Base-by-base conservation (phyloP, 1,140 invertebrate genomes). In the Drosophila seguyi region DNA sequence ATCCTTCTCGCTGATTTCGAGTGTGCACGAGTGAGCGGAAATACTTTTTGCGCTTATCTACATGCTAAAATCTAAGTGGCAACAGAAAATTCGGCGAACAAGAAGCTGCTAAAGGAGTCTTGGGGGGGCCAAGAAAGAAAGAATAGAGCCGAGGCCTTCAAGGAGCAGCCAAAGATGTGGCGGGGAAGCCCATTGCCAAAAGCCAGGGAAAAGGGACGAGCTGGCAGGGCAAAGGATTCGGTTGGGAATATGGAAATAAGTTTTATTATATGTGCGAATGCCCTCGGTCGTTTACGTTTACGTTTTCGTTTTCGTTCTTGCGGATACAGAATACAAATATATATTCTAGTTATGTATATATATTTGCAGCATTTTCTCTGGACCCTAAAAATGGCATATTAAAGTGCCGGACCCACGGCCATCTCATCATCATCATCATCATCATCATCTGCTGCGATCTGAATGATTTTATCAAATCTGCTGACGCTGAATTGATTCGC, bases 391-490 rank as follows among this genome's bases (percentile, higher is more conserved):
- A 79, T 77, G 83, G 75, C 31, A 84, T 87, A 87, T 88, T 87
- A 88, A 83, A 84, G 80, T 83, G 80, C 27, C 25, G 27, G 31
- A 27, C 25, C n/a, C n/a, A n/a, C 29, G 27, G 61, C 50, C 59
- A 61, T n/a, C n/a, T n/a, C n/a, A n/a, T n/a, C n/a, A n/a, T 59
- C 59, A 31, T 31, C 29, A 31, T 31, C 27, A 2, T 2, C 29
- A 8, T 8, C 58, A 55, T 39, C 59, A 38, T 29, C 42, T 16
- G 13, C 5, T 27, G 11, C 34, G 61, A 56, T 53, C 47, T 55
- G 63, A 79, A 87, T 87, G 84, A 86, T 86, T 86, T 88, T 65
- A 87, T 88, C 71, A 83, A 88, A 88, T 83, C 76, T 78, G 84
- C 80, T 84, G 83, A 84, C 83, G 76, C 71, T 71, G 76, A 88